Evolutionary conservation across 2,888 invertebrate genomes (phyloP), one percentile per base, ranked within the genome.

Genomic region (Eristalis arbustorum): DNA sequence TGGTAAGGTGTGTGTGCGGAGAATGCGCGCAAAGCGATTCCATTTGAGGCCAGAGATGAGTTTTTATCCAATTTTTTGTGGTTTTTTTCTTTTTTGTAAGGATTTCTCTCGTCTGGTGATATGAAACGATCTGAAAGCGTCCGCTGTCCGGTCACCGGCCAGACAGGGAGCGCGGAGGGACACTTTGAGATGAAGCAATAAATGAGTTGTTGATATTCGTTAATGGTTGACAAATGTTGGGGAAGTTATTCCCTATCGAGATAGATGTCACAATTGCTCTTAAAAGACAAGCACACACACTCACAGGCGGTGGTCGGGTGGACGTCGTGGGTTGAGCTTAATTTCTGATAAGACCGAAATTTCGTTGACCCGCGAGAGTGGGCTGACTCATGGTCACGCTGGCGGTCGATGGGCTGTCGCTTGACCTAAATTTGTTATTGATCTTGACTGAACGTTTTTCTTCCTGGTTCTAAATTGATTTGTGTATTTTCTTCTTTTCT

Each of bases 191-290:
- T 73, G 76, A 84, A 76, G 56, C 85, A 82, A 78, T 82, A 85
- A 85, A 85, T 77, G 82, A 85, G 73, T 78, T 85, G 81, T 82
- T 81, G 85, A 77, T 77, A 82, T 77, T 77, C 66, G 72, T 85
- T 85, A 85, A 85, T 85, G 85, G 85, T 69, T 85, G 85, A 85
- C 85, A 85, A 85, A 82, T 85, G 82, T 73, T 59, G 76, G 72
- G 40, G 69, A 77, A 77, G 81, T 79, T 82, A 18, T 67, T 67
- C 67, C 23, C 23, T 23, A 84, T 84, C 81, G 72, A 72, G 81
- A 84, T 76, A 68, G 72, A 81, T 73, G 84, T 84, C 81, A 84
- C 81, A 81, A 73, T 76, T 72, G 84, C 84, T 84, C 71, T 85
- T 85, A 82, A 81, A 69, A 84, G 63, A 23, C 11, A 22, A 28